phyloP scores from a whole-genome alignment of 2,888 invertebrate genomes.

The Pollenia griseotomentosa region DNA sequence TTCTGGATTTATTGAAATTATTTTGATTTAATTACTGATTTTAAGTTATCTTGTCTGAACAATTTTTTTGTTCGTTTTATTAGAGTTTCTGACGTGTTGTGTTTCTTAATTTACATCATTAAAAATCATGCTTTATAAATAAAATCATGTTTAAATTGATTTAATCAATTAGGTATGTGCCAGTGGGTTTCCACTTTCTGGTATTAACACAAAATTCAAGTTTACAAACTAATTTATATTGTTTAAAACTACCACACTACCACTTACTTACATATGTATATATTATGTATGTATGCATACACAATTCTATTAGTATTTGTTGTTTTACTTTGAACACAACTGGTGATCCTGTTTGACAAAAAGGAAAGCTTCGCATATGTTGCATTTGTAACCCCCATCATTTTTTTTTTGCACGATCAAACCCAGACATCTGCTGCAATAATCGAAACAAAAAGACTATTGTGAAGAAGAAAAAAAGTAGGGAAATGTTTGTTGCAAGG shows the following conservation, averaged over 20 bases:
- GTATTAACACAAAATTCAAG: neutral
- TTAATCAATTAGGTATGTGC: too few relatives aligned
- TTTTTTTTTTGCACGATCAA: slow-evolving; percentile 19
- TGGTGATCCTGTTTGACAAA: slow-evolving; percentile 33
- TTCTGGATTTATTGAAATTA: too few relatives aligned
- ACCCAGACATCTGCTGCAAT: slow-evolving; percentile 57
- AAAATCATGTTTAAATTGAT: too few relatives aligned
- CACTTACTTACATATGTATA: too few relatives aligned
- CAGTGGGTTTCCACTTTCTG: too few relatives aligned
- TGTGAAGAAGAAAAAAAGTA: slow-evolving; percentile 14
- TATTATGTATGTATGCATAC: slow-evolving; percentile 1
- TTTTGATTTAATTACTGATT: too few relatives aligned
- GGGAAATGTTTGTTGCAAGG: slow-evolving; percentile 50
- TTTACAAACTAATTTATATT: neutral
- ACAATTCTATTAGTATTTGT: neutral
- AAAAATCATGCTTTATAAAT: too few relatives aligned
- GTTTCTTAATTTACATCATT: too few relatives aligned
- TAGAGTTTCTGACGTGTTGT: too few relatives aligned
- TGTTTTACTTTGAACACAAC: slow-evolving; percentile 18
- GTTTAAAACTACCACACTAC: too few relatives aligned
- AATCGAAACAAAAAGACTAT: slow-evolving; percentile 16
- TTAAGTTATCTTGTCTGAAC: too few relatives aligned
- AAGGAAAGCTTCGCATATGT: slow-evolving; percentile 53
- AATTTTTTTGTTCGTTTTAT: too few relatives aligned
- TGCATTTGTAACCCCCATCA: slow-evolving; percentile 57